Evolutionary conservation across 2,113 vertebrate species (phyloP), one percentile per base, ranked within the genome.

Genomic region (Python bivittatus): DNA sequence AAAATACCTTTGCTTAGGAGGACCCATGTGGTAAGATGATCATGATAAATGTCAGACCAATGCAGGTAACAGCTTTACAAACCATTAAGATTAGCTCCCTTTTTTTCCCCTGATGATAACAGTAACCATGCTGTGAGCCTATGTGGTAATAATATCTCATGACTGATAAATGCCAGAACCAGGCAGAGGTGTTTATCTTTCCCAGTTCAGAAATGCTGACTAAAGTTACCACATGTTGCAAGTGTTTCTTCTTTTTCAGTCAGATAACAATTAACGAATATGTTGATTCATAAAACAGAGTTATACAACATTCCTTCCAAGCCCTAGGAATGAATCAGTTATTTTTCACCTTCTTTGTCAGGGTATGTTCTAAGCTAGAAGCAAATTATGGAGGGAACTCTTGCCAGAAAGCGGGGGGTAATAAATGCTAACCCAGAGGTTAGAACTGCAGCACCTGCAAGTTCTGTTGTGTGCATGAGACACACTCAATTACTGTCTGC

Each of bases 41-140:
- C 96, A 98, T 99, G 99, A 99, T 99, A 98, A 99, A 99, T 99
- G 98, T 98, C 98, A 98, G 97, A 98, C 97, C 96, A 97, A 98
- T 96, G 98, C 99, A 99, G 99, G 99, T 99, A 99, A 99, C 98
- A 97, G 98, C 99, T 99, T 99, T 99, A 99, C 98, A 99, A 98
- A 98, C 98, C 98, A 98, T 99, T 99, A 98, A 98, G 98, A 98
- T 98, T 98, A 98, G 98, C 98, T 97, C 95, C 97, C 95, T 97
- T 97, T 97, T 97, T 98, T 97, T 96, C 93, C 95, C 84, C 79
- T 85, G 97, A 98, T 98, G 98, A 98, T 98, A 98, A 98, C 98
- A 97, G 98, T 97, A 97, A 97, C 97, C 97, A 97, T 97, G 96
- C 97, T 97, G 98, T 97, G 98, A 98, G 97, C 97, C 96, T 98